Base-by-base conservation (phyloP, 2,888 invertebrate genomes). In the Pterobdella sp. region DNA sequence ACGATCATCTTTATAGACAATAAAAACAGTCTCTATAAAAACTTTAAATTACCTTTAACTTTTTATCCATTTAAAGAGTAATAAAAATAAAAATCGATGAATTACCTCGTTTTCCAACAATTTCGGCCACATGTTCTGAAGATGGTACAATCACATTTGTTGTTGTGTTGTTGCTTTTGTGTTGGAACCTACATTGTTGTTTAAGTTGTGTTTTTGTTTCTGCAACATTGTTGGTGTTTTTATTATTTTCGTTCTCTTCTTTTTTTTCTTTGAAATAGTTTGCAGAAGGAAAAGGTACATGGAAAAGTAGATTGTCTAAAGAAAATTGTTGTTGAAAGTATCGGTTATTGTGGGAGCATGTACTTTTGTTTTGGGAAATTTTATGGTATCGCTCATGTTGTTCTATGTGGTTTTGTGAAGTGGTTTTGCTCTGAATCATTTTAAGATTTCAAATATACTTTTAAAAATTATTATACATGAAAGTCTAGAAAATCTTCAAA, bases 91-190 rank as follows among this genome's bases (percentile, higher is more conserved):
- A 56, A 36, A 64, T 34, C 31, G 63, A 60, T n/a, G 63, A 56
- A 49, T 64, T 26, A 49, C 60, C 65, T 60, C 60, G 63, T 49
- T 73, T 68, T 60, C 60, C 68, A 66, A 49, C 67, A 72, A 34
- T 66, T 65, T 56, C 72, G 67, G n/a, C 64, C 63, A 32, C 34
- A 71, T 35, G 42, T 42, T 42, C 42, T 18, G 42, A 42, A 7
- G 42, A 42, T 14, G 42, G 42, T 14, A 42, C 42, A 7, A 42
- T 26, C 7, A 29, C 26, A 26, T 63, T n/a, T 10, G 63, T 26
- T 63, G 63, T 14, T 14, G n/a, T 63, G 63, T 63, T 63, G n/a
- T n/a, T 63, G 63, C 31, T 29, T 63, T 63, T 63, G n/a, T 63
- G 63, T 63, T 63, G 7, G 7, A 14, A 10, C n/a, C n/a, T 7